These are phyloP conservation scores for Tupiocoris notatus DNA, from an alignment of 2,888 invertebrate genomes.

Conservation along the genomic window DNA sequence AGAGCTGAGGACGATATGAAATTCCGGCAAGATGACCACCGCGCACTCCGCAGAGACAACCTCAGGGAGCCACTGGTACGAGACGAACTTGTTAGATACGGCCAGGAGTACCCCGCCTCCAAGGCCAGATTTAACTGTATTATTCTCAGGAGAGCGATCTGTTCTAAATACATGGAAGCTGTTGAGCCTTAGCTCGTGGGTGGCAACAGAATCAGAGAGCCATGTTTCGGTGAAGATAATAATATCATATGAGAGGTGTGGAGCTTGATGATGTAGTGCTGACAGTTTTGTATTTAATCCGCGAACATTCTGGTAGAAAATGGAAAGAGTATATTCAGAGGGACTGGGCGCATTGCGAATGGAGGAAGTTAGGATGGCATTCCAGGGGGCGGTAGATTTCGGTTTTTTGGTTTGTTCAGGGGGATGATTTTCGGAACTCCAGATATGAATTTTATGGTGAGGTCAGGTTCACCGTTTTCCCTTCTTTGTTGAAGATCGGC, in stretches of 20 bases:
- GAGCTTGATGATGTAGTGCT: neutral
- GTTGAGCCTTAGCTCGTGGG: neutral
- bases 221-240: neutral
- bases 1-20: neutral
- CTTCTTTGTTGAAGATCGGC: neutral
- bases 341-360: too few relatives aligned
- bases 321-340: neutral
- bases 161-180: neutral
- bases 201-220: neutral
- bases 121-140: neutral
- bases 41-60: neutral
- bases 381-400: neutral
- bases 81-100: neutral
- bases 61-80: neutral
- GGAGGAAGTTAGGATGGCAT: neutral
- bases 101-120: neutral
- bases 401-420: neutral
- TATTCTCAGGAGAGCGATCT: neutral
- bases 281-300: neutral
- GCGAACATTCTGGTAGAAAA: neutral
- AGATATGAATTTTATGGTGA: neutral
- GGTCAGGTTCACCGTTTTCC: neutral
- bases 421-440: neutral
- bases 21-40: neutral
- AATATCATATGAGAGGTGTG: neutral